Base-by-base conservation (phyloP, 2,888 invertebrate species). In the Halictus ligatus region DNA sequence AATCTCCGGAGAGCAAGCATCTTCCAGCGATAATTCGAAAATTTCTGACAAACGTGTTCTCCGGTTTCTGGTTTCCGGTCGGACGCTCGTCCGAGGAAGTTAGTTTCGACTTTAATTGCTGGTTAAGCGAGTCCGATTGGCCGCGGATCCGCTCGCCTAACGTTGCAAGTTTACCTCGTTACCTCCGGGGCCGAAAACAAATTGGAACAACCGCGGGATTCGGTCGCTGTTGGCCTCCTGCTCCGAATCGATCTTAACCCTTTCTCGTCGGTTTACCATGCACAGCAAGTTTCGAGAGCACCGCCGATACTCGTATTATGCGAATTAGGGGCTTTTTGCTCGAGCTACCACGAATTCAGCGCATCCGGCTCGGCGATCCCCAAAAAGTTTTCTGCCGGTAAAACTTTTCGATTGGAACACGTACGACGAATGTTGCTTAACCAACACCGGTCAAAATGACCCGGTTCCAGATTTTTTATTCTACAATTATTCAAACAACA, bases 11-110 rank as follows among this genome's bases (percentile, higher is more conserved):
- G 50, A 54, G 21, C 50, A 21, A 21, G 50, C 21, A 54, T 54
- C 50, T 54, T 21, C 50, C 21, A 21, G 50, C 21, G 50, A 54
- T 54, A 54, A 54, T 54, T 54, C 50, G 50, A 21, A 54, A 54
- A 54, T 54, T 54, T 54, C 50, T 54, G 50, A 54, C 50, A 54
- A 54, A n/a, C 58, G 58, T 25, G 25, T 60, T 46, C 64, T 74
- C 64, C 69, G 46, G 15, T 35, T 78, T 48, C 25, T 46, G 21
- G 35, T n/a, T n/a, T n/a, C n/a, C n/a, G 43, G 43, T 1, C 18
- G 8, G 58, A 18, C 18, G 78, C 18, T 71, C 78, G 72, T 46
- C 72, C 5, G 71, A 40, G 78, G 25, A 72, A 78, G 54, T 78
- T 78, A 40, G 54, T 72, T 72, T 25, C 25, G 43, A 54, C 54